Conservation (phyloP, 2,888 invertebrate genomes). For the Hypselothyrea guttata region DNA sequence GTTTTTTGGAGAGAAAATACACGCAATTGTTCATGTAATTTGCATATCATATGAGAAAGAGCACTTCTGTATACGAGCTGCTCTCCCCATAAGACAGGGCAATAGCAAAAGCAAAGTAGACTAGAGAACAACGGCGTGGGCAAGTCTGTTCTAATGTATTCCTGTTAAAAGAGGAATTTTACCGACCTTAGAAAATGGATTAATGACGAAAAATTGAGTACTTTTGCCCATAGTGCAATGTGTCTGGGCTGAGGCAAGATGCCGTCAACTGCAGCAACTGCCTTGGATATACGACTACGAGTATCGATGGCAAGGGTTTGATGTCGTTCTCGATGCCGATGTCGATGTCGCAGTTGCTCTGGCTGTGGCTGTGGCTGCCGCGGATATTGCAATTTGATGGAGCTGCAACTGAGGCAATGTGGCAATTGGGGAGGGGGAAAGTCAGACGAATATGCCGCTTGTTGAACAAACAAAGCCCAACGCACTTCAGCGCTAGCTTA, state of each 20-base stretch:
- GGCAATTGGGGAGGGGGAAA: conserved; percentile 24
- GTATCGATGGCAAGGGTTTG: conserved; percentile 50
- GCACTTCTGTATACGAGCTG: too few relatives aligned
- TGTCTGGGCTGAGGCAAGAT: not conserved
- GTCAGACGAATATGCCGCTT: conserved; percentile 37
- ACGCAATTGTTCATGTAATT: too few relatives aligned
- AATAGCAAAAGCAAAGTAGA: too few relatives aligned
- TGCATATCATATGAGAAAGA: too few relatives aligned
- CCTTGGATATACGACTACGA: not conserved
- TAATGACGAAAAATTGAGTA: too few relatives aligned
- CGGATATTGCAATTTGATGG: conserved; percentile 75
- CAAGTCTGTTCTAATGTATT: too few relatives aligned
- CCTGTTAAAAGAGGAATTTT: conserved; percentile 16
- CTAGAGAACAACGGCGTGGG: too few relatives aligned
- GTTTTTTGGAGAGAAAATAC: too few relatives aligned
- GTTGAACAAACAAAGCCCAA: conserved; percentile 64
- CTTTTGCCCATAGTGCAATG: too few relatives aligned
- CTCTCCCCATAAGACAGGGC: too few relatives aligned
- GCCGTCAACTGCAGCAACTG: too few relatives aligned
- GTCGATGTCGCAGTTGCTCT: conserved; percentile 26
- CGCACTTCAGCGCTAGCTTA: conserved; percentile 51
- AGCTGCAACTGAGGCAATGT: conserved; percentile 30
- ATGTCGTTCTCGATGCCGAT: conserved; percentile 39
- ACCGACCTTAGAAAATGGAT: conserved; percentile 6
- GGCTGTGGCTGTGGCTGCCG: conserved; percentile 56